These are phyloP conservation scores for Bos indicus DNA, from an alignment of 2,113 vertebrate genomes.

Conservation along the genomic window DNA sequence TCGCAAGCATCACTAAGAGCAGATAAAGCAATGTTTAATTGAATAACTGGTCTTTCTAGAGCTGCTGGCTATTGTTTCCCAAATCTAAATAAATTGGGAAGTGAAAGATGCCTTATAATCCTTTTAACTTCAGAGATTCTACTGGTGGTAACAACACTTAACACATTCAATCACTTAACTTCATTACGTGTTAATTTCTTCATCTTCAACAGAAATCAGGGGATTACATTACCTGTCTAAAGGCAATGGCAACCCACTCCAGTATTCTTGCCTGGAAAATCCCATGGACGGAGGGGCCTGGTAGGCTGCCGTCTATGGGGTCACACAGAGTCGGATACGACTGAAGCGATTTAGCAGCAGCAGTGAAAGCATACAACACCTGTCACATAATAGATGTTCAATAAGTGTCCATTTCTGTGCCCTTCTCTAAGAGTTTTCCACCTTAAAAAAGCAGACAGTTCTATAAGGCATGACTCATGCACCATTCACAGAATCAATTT, in stretches of 20 bases:
- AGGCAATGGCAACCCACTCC: no score
- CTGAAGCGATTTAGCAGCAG: no score
- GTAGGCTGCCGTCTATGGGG: no score
- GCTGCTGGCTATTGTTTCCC: neutral
- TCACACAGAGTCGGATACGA: no score
- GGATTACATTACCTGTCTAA: neutral
- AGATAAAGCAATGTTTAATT: conserved; percentile 12
- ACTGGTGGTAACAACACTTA: neutral
- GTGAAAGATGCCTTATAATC: neutral
- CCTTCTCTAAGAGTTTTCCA: neutral
- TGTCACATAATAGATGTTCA: neutral
- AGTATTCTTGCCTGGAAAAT: no score
- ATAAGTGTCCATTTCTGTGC: neutral
- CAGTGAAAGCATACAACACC: neutral
- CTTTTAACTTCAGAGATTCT: neutral
- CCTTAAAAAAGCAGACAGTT: neutral
- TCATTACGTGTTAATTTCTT: neutral
- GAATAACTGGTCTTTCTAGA: neutral
- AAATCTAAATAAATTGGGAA: neutral
- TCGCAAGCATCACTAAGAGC: neutral
- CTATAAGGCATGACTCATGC: neutral
- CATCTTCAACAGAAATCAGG: neutral
- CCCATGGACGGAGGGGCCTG: no score
- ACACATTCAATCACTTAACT: neutral
- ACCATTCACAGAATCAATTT: neutral